phyloP scores from a whole-genome alignment of 2,113 vertebrate genomes.

The Thamnophis sirtalis region DNA sequence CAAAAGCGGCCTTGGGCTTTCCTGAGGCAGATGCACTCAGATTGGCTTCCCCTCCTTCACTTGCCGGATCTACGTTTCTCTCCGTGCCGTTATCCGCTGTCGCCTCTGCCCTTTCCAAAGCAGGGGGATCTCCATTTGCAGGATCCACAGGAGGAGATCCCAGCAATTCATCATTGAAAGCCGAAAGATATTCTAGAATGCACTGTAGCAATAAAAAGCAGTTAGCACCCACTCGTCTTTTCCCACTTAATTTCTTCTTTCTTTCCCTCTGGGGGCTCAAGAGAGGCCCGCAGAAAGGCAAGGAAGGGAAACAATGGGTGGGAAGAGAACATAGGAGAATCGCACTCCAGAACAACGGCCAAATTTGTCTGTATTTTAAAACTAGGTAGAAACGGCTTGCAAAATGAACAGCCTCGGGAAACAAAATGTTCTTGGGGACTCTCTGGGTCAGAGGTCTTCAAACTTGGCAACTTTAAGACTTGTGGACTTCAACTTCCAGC shows the following conservation, averaged over 20 bases:
- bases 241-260: neutral
- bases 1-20: conserved; percentile 45
- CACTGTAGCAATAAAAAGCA: conserved; percentile 60
- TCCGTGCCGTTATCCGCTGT: conserved; percentile 50
- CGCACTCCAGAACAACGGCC: neutral
- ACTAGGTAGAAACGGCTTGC: neutral
- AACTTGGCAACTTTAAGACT: no score
- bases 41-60: conserved; percentile 48
- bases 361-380: neutral
- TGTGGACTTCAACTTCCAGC: no score
- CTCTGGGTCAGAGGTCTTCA: no score
- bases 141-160: conserved; percentile 57
- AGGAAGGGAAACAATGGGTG: neutral
- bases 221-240: neutral
- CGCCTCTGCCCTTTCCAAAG: conserved; percentile 61
- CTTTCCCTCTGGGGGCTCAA: neutral
- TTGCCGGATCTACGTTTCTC: conserved; percentile 55
- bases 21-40: conserved; percentile 56
- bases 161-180: conserved; percentile 85
- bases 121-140: conserved; percentile 36
- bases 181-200: conserved; percentile 82
- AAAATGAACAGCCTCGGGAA: neutral
- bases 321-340: neutral
- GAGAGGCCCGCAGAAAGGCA: neutral
- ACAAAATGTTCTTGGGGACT: neutral